These are phyloP conservation scores for Idris sp. DNA, from an alignment of 1,140 invertebrate species.

Conservation along the genomic window DNA sequence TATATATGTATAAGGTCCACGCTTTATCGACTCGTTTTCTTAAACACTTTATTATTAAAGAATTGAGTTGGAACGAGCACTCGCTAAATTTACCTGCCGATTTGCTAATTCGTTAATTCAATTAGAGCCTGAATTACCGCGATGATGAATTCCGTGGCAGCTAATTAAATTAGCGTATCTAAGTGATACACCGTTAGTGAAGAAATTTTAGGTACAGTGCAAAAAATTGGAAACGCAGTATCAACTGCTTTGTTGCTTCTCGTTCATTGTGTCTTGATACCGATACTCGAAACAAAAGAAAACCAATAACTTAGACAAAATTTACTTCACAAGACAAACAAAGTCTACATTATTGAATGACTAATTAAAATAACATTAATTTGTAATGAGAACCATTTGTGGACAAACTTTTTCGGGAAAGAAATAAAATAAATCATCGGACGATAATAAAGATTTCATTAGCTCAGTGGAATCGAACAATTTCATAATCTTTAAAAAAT, in stretches of 20 bases:
- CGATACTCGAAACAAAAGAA: too few relatives aligned
- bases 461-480: background rate
- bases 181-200: conserved; percentile 60
- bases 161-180: conserved; percentile 64
- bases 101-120: conserved; percentile 64
- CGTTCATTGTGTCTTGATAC: too few relatives aligned
- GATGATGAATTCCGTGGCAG: conserved; percentile 64
- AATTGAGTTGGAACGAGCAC: conserved; percentile 50
- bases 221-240: conserved; percentile 35
- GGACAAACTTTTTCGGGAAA: too few relatives aligned
- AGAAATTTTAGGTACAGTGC: conserved; percentile 33
- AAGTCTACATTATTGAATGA: too few relatives aligned
- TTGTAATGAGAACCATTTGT: too few relatives aligned
- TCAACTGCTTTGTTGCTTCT: conserved; percentile 18
- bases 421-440: too few relatives aligned
- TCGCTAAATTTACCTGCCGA: conserved; percentile 58
- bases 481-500: conserved; percentile 19
- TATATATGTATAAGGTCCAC: too few relatives aligned
- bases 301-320: too few relatives aligned
- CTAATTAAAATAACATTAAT: too few relatives aligned
- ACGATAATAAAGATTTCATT: too few relatives aligned
- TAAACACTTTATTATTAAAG: conserved; percentile 51
- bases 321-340: too few relatives aligned
- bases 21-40: conserved; percentile 37
- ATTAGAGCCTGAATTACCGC: conserved; percentile 65